These are phyloP conservation scores for Magallana nippona DNA, from an alignment of 2,888 invertebrate genomes.

Conservation along the genomic window DNA sequence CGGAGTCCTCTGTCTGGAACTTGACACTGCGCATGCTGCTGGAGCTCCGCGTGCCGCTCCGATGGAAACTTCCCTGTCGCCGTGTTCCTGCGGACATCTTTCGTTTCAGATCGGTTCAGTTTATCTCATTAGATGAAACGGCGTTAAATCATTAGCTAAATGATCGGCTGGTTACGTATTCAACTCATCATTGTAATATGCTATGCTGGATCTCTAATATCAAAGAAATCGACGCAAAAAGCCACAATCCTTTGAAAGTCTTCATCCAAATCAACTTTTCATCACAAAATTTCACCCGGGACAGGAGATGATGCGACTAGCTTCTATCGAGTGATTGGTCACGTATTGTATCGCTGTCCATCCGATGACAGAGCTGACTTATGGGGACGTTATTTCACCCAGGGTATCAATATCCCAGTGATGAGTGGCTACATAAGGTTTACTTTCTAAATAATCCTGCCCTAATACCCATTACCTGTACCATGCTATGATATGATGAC, in stretches of 20 bases:
- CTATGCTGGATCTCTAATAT: no score
- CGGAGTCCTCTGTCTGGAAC: slow-evolving; percentile 46
- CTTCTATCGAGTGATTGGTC: no score
- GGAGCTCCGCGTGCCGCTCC: slow-evolving; percentile 40
- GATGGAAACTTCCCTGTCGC: slow-evolving; percentile 38
- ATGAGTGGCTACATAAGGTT: slow-evolving; percentile 21
- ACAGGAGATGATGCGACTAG: no score
- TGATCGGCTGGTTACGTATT: no score
- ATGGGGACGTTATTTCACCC: neutral
- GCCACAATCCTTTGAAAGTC: no score
- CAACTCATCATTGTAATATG: no score
- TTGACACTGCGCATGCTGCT: slow-evolving; percentile 48
- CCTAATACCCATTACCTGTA: slow-evolving; percentile 20
- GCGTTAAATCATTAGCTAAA: no score
- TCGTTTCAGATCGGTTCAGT: neutral
- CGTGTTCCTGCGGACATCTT: slow-evolving; percentile 49
- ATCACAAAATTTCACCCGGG: no score
- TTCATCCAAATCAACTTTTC: no score
- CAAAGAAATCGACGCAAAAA: no score
- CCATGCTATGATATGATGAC: slow-evolving; percentile 26
- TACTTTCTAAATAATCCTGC: slow-evolving; percentile 28
- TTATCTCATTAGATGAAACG: neutral
- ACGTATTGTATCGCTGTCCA: neutral
- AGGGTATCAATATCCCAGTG: slow-evolving; percentile 2
- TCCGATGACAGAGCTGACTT: neutral